Evolutionary conservation across 2,888 invertebrate genomes (phyloP).

Genomic region (Eucriotettix oculatus): DNA sequence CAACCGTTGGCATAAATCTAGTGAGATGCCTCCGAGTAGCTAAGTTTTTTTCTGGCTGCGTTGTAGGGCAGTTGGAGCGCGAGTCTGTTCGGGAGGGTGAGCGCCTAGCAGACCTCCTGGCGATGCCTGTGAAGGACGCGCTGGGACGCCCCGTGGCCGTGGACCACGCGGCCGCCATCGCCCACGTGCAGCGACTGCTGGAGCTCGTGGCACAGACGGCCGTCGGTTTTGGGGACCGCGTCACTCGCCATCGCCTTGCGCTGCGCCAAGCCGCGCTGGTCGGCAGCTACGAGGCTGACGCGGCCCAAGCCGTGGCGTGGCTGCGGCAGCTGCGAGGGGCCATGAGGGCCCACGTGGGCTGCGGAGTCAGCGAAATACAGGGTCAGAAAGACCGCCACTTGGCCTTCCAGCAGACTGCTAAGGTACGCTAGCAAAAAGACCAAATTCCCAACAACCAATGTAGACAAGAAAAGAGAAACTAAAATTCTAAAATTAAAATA

Average conservation of each 20-base stretch:
- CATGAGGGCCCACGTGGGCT: constrained; percentile 55
- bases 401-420: constrained; percentile 60
- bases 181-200: constrained; percentile 51
- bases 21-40: too few species aligned
- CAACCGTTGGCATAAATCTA: too few species aligned
- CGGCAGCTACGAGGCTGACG: constrained; percentile 58
- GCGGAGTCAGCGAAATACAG: constrained; percentile 53
- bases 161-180: constrained; percentile 53
- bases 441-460: too few species aligned
- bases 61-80: constrained; percentile 32
- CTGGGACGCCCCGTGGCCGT: constrained; percentile 50
- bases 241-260: constrained; percentile 58
- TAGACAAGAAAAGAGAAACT: too few species aligned
- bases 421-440: constrained; percentile 35
- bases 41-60: not conserved
- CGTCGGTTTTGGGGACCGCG: constrained; percentile 40
- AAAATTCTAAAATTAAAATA: too few species aligned
- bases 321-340: constrained; percentile 56
- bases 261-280: constrained; percentile 63
- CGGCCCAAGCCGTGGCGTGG: constrained; percentile 55
- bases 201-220: constrained; percentile 51
- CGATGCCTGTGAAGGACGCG: constrained; percentile 63
- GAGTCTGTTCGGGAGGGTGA: constrained; percentile 58
- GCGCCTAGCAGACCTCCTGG: constrained; percentile 57
- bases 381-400: constrained; percentile 56